Evolutionary conservation across 2,888 invertebrate species (phyloP), one percentile per base, ranked within the genome.

Genomic region (Lepetodrilus schrolli): DNA sequence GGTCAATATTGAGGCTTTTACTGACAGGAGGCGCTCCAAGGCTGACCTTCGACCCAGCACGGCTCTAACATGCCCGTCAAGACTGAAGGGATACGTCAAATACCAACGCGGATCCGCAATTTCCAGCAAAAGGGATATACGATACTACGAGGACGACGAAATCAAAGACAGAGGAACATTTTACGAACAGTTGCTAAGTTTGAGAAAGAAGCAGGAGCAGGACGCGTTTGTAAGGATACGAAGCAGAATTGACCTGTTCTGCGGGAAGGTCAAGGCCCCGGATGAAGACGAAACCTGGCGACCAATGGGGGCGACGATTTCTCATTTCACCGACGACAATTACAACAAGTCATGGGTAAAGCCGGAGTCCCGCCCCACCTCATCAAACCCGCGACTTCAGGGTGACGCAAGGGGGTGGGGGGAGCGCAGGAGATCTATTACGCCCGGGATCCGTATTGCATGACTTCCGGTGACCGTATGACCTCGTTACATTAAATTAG

Each of bases 71-170:
- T 47, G 23, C 13, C 43, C 69, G 13, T 21, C 43, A 7, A 48
- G 26, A 1, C n/a, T 37, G 13, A 43, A 8, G 2, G 30, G n/a
- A 1, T 8, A 8, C 0, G 26, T 17, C 2, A 10, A 47, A 2
- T 5, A 17, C 2, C 37, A 8, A 10, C 17, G 49, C 1, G 30
- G 38, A 49, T 8, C 48, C 37, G 10, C 26, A 48, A 50, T 70
- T 66, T 2, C 49, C 34, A 30, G 70, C 48, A 38, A 65, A 49
- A 13, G 30, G 10, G 76, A 78, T 51, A 51, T 76, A 13, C 70
- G 75, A 2, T 78, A 78, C 69, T 66, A 74, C 7, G 73, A 76
- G 17, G 75, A 78, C 13, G 78, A 78, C 20, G 78, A 78, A 47
- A 73, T 78, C 10, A 70, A 71, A 13, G 78, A 78, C 36, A 38